These are phyloP conservation scores for Apodemia mormo DNA, from an alignment of 2,888 invertebrate species.

Conservation along the genomic window DNA sequence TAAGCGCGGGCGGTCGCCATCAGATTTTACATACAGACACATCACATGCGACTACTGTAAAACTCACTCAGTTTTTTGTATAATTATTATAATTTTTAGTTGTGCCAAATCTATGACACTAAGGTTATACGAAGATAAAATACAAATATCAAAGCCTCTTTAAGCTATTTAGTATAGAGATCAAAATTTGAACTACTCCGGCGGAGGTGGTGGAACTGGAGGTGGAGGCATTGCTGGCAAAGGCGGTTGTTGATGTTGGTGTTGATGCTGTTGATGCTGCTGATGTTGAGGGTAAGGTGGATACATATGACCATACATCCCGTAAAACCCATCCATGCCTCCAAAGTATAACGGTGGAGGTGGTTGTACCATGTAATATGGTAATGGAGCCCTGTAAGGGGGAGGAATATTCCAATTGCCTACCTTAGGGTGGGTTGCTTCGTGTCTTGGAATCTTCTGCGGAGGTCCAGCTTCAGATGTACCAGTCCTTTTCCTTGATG, in stretches of 20 bases:
- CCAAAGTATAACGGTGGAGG: constrained; percentile 60
- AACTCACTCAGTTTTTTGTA: no score
- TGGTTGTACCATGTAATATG: constrained; percentile 68
- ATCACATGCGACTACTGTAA: no score
- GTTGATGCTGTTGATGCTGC: constrained; percentile 21
- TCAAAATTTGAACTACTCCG: constrained; percentile 48
- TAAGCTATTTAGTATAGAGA: constrained; percentile 5
- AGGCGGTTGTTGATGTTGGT: constrained; percentile 63
- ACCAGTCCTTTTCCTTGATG: constrained; percentile 52
- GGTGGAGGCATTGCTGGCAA: constrained; percentile 83
- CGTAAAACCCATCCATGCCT: constrained; percentile 53
- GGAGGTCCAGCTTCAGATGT: constrained; percentile 54
- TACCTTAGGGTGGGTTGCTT: constrained; percentile 67
- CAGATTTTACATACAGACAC: no score
- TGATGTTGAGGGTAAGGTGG: constrained; percentile 52
- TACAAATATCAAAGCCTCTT: constrained; percentile 9
- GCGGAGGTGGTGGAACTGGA: constrained; percentile 83
- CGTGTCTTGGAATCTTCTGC: constrained; percentile 64
- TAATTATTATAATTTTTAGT: no score
- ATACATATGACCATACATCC: constrained; percentile 46
- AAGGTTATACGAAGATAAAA: no score
- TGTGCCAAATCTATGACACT: no score
- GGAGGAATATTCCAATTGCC: constrained; percentile 59
- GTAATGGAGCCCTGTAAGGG: constrained; percentile 57
- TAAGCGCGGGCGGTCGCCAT: no score